Conservation (phyloP, 2,888 invertebrate genomes). For the Eubasilissa splendida region DNA sequence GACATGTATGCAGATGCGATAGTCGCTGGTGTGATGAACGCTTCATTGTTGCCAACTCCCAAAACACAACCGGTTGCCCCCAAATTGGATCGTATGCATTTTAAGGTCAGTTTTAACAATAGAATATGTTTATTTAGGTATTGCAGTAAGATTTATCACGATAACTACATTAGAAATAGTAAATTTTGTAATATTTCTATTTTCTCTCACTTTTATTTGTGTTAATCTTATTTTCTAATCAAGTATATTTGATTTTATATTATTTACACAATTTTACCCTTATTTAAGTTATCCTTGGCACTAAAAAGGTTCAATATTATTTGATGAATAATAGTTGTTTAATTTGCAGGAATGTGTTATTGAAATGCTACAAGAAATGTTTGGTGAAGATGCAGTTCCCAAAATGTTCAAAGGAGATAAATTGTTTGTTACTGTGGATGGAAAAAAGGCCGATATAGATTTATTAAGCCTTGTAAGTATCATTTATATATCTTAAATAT, state of each 20-base stretch:
- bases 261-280: no score
- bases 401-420: slow-evolving; percentile 95
- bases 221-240: no score
- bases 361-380: slow-evolving; percentile 95
- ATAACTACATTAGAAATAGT: no score
- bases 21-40: slow-evolving; percentile 89
- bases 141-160: no score
- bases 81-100: slow-evolving; percentile 92
- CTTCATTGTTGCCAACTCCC: slow-evolving; percentile 67
- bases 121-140: no score
- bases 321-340: no score
- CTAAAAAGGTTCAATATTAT: no score
- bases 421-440: slow-evolving; percentile 88
- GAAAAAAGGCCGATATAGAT: slow-evolving; percentile 89
- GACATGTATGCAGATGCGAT: slow-evolving; percentile 99
- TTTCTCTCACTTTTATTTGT: no score
- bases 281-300: no score
- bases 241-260: no score
- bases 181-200: no score
- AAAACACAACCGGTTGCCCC: slow-evolving; percentile 66
- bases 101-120: slow-evolving; percentile 74
- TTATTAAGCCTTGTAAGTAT: slow-evolving; percentile 78
- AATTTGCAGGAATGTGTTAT: slow-evolving; percentile 83
- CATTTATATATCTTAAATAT: no score
- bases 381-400: slow-evolving; percentile 93